phyloP scores from a whole-genome alignment of 2,113 vertebrate genomes.

The Aldabrachelys gigantea region DNA sequence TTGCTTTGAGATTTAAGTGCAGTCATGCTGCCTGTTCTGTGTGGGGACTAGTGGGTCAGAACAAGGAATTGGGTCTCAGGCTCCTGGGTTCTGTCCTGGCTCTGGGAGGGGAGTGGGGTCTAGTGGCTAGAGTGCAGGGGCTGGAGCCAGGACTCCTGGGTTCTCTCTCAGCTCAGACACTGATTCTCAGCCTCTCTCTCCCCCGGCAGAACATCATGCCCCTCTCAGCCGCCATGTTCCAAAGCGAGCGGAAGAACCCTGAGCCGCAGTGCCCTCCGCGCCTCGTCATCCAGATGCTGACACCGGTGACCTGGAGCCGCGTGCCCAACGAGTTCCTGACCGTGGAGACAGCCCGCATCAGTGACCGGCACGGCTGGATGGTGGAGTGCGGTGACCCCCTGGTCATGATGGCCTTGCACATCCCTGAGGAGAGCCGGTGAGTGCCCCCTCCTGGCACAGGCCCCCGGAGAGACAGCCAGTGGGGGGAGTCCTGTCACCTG shows the following conservation, averaged over 20 bases:
- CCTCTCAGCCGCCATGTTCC: constrained; percentile 95
- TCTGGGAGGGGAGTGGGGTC: background rate
- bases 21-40: too few species aligned
- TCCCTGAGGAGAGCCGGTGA: constrained; percentile 96
- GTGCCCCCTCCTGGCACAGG: fast-evolving
- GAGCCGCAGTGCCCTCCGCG: constrained; percentile 92
- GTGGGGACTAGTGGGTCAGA: fast-evolving
- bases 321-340: constrained; percentile 91
- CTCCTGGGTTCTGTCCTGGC: background rate
- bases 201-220: constrained; percentile 93
- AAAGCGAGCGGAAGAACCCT: constrained; percentile 90
- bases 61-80: fast-evolving
- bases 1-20: background rate
- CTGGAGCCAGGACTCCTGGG: background rate
- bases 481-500: too few species aligned
- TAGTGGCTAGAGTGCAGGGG: background rate
- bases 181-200: fast-evolving
- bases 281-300: constrained; percentile 88
- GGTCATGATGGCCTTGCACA: constrained; percentile 95
- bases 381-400: constrained; percentile 90
- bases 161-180: background rate
- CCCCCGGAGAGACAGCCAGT: background rate
- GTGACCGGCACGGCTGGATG: constrained; percentile 90
- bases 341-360: constrained; percentile 81
- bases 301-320: constrained; percentile 92